A percentile compares a stretch with the other conserved stretches of the same genome.
These are phyloP conservation scores for Allacma fusca DNA, from an alignment of 2,888 invertebrate species.

Conservation along the genomic window DNA sequence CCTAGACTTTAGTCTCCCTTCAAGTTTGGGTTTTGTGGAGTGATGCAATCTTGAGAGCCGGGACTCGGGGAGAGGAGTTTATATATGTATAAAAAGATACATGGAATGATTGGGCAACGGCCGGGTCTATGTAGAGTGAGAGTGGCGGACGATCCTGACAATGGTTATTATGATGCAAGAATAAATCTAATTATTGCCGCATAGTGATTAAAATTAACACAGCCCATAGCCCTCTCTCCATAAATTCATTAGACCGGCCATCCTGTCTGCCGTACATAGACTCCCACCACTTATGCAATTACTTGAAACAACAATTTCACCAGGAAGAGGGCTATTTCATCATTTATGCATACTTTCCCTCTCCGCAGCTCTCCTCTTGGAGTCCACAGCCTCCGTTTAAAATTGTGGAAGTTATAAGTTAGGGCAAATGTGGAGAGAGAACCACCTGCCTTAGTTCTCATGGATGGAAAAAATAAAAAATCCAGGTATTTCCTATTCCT, in stretches of 20 bases:
- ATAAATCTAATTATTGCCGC: slow-evolving; percentile 32
- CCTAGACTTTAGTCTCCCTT: too few species aligned
- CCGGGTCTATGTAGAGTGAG: too few species aligned
- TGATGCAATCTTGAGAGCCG: too few species aligned
- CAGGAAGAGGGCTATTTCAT: not conserved
- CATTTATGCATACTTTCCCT: not conserved
- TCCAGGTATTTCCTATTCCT: not conserved
- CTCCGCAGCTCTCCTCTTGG: too few species aligned
- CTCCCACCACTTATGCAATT: slow-evolving; percentile 6
- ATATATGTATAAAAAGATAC: too few species aligned
- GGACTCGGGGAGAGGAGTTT: too few species aligned
- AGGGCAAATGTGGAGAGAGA: too few species aligned
- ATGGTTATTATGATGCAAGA: slow-evolving; percentile 27
- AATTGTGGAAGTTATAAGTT: too few species aligned
- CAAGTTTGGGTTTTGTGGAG: too few species aligned
- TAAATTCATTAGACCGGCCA: slow-evolving; percentile 13
- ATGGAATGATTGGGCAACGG: too few species aligned
- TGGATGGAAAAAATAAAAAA: not conserved
- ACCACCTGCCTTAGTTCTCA: not conserved
- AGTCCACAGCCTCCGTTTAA: too few species aligned
- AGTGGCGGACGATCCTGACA: too few species aligned
- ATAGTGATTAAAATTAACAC: slow-evolving; percentile 23
- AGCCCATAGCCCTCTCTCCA: not conserved
- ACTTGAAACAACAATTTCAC: not conserved
- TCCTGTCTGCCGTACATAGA: not conserved